Conservation (phyloP, 2,888 invertebrate genomes). For the Hemithea aestivaria region DNA sequence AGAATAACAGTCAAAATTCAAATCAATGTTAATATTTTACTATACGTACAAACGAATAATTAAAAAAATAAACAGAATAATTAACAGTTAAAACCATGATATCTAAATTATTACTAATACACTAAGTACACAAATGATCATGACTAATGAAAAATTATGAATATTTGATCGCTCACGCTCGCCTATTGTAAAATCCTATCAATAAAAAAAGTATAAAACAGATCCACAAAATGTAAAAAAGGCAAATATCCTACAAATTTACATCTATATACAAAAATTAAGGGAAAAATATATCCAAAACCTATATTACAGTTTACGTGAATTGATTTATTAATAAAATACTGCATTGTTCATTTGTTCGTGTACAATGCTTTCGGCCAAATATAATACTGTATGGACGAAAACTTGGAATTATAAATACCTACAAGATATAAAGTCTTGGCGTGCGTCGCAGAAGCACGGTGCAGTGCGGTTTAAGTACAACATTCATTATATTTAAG, state of each 20-base stretch:
- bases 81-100: slow-evolving; percentile 18
- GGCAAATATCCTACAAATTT: slow-evolving; percentile 66
- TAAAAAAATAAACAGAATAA: slow-evolving; percentile 18
- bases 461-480: slow-evolving; percentile 62
- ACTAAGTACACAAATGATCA: slow-evolving; percentile 28
- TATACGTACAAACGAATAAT: slow-evolving; percentile 4
- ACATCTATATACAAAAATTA: slow-evolving; percentile 72
- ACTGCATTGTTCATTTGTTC: slow-evolving; percentile 62
- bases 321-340: slow-evolving; percentile 57
- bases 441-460: slow-evolving; percentile 63
- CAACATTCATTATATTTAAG: slow-evolving; percentile 34
- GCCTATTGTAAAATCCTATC: slow-evolving; percentile 28
- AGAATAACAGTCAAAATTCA: slow-evolving; percentile 1
- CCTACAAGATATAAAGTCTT: slow-evolving; percentile 31
- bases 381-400: slow-evolving; percentile 59
- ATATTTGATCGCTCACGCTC: slow-evolving; percentile 36
- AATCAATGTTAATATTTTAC: not conserved
- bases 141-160: slow-evolving; percentile 34
- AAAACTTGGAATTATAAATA: slow-evolving; percentile 42
- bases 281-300: slow-evolving; percentile 63
- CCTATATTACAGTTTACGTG: slow-evolving; percentile 53
- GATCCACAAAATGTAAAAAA: slow-evolving; percentile 54
- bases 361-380: slow-evolving; percentile 40
- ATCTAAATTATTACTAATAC: slow-evolving; percentile 21
- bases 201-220: slow-evolving; percentile 55